A percentile compares a stretch with the other conserved stretches of the same genome.
These are phyloP conservation scores for Xylota sylvarum DNA, from an alignment of 2,888 invertebrate species.

Conservation along the genomic window DNA sequence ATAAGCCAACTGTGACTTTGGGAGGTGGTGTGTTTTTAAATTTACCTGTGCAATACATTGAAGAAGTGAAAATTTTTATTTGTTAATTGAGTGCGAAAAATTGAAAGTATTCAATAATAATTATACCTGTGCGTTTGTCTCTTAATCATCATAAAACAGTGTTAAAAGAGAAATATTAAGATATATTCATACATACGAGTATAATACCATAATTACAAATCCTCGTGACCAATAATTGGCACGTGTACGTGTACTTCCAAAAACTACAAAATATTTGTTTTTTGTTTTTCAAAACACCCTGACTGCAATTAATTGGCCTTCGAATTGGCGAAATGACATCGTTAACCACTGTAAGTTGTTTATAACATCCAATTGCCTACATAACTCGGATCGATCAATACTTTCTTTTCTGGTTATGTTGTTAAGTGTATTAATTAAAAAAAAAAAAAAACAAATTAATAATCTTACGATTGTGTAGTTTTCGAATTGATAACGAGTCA, in stretches of 20 bases:
- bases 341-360: conserved; percentile 60
- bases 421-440: too few relatives aligned
- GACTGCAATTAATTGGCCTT: conserved; percentile 7
- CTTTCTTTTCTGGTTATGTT: background rate
- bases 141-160: background rate
- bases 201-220: background rate
- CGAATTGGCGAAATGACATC: conserved; percentile 46
- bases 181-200: background rate
- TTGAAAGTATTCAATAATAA: background rate
- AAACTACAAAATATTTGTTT: background rate
- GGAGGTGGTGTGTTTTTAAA: conserved; percentile 24
- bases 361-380: background rate
- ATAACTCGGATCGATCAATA: background rate
- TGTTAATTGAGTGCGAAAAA: background rate
- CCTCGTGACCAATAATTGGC: conserved; percentile 3
- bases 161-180: background rate
- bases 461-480: background rate
- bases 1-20: conserved; percentile 35
- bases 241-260: background rate
- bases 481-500: background rate
- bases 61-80: conserved; percentile 4
- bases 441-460: conserved; percentile 3
- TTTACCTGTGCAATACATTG: conserved; percentile 35
- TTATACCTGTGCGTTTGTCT: conserved; percentile 8
- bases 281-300: background rate